Conservation (phyloP, 2,888 invertebrate genomes). For the Dimorphilus gyrociliatus region DNA sequence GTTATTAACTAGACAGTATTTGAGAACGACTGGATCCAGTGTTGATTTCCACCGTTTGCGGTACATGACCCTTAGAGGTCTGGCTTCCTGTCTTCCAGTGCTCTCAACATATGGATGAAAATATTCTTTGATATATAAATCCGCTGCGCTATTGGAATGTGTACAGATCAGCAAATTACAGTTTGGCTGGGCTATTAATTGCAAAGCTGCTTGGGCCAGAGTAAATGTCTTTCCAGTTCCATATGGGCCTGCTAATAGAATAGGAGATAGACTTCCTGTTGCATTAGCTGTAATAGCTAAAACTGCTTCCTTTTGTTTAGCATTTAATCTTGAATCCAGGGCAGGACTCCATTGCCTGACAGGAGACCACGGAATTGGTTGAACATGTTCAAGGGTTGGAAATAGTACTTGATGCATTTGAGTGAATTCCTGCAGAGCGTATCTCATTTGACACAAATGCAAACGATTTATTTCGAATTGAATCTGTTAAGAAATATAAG, state of each 20-base stretch:
- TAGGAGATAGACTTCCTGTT: too few relatives aligned
- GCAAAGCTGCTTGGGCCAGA: conserved; percentile 53
- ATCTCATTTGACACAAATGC: conserved; percentile 67
- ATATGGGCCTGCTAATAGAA: conserved; percentile 46
- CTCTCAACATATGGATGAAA: conserved; percentile 54
- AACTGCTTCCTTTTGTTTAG: conserved; percentile 61
- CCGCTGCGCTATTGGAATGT: conserved; percentile 70
- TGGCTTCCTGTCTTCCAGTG: conserved; percentile 51
- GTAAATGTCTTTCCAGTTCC: conserved; percentile 65
- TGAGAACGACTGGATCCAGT: conserved; percentile 51
- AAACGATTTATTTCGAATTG: conserved; percentile 64
- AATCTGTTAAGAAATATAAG: conserved; percentile 32
- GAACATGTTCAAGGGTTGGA: too few relatives aligned
- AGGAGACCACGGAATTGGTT: conserved; percentile 6
- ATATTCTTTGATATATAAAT: conserved; percentile 66
- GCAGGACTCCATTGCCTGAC: conserved; percentile 49
- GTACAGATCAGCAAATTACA: conserved; percentile 63
- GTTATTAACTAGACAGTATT: conserved; percentile 55
- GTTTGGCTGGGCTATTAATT: conserved; percentile 47
- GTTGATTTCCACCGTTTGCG: conserved; percentile 61
- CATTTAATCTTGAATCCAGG: conserved; percentile 50
- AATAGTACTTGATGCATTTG: too few relatives aligned
- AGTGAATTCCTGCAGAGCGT: too few relatives aligned
- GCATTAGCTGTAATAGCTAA: conserved; percentile 54
- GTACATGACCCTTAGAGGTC: conserved; percentile 58